These are phyloP conservation scores for Coptodon rendalli DNA, from an alignment of 2,113 vertebrate species.

Conservation along the genomic window DNA sequence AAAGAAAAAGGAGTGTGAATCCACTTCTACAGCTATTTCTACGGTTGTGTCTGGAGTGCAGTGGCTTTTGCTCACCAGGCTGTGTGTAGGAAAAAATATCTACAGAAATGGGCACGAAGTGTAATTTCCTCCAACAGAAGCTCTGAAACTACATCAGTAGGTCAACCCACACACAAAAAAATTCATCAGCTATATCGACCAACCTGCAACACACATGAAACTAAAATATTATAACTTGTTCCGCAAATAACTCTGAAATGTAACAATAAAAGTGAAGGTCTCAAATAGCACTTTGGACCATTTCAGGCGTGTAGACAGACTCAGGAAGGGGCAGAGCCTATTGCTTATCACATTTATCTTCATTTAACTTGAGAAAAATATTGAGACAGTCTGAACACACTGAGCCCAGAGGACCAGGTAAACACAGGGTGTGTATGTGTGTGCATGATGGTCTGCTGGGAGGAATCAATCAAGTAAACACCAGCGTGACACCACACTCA, in stretches of 20 bases:
- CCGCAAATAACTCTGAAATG: neutral
- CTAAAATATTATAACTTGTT: neutral
- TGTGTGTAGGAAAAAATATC: neutral
- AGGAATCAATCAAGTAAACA: constrained; percentile 22
- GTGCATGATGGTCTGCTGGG: neutral
- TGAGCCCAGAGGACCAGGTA: neutral
- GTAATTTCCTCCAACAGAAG: neutral
- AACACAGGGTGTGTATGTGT: neutral
- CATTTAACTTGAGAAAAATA: neutral
- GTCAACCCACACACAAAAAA: neutral
- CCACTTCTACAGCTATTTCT: neutral
- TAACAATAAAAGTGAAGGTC: neutral
- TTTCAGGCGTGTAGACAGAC: neutral
- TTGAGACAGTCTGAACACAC: neutral
- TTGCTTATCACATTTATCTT: neutral
- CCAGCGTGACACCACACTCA: neutral
- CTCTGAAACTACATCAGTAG: neutral
- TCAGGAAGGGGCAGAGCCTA: neutral
- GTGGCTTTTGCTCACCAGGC: neutral
- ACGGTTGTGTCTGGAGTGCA: neutral
- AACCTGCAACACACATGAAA: neutral
- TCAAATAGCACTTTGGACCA: neutral
- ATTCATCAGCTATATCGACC: neutral
- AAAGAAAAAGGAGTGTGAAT: neutral
- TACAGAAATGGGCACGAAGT: neutral